A percentile compares a stretch with the other conserved stretches of the same genome.
Evolutionary conservation across 2,888 invertebrate species (phyloP).

Genomic region (Tolmerus cingulatus): DNA sequence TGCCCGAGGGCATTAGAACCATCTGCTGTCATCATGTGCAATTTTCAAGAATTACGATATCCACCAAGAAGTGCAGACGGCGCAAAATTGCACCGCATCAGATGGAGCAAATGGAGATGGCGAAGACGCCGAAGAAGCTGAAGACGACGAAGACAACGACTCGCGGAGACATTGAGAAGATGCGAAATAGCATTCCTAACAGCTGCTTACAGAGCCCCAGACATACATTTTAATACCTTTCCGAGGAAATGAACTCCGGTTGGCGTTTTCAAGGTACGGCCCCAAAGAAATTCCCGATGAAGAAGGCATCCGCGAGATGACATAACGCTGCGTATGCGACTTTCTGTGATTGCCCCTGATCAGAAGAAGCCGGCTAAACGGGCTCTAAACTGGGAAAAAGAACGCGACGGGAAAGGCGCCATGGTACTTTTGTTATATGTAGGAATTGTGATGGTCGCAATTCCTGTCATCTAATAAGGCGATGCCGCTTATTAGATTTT

Average conservation of each 20-base stretch:
- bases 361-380: slow-evolving; percentile 34
- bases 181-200: slow-evolving; percentile 38
- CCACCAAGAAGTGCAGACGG: background rate
- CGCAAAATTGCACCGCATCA: background rate
- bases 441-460: slow-evolving; percentile 23
- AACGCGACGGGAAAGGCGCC: slow-evolving; percentile 42
- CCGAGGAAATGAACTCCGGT: background rate
- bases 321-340: slow-evolving; percentile 40
- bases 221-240: slow-evolving; percentile 43
- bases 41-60: slow-evolving; percentile 31
- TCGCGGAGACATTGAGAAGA: slow-evolving; percentile 16
- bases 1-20: background rate
- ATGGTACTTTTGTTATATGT: slow-evolving; percentile 23
- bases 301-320: slow-evolving; percentile 37
- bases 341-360: slow-evolving; percentile 36
- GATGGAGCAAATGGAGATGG: background rate
- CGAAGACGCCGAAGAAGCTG: background rate
- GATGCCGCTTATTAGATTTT: slow-evolving; percentile 19
- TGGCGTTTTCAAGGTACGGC: background rate
- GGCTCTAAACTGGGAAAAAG: slow-evolving; percentile 26
- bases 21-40: slow-evolving; percentile 33
- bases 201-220: slow-evolving; percentile 25
- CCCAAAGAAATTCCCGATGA: slow-evolving; percentile 10
- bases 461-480: slow-evolving; percentile 33
- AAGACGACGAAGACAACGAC: background rate